Evolutionary conservation across 2,113 vertebrate species (phyloP).

Genomic region (Triplophysa dalaica): DNA sequence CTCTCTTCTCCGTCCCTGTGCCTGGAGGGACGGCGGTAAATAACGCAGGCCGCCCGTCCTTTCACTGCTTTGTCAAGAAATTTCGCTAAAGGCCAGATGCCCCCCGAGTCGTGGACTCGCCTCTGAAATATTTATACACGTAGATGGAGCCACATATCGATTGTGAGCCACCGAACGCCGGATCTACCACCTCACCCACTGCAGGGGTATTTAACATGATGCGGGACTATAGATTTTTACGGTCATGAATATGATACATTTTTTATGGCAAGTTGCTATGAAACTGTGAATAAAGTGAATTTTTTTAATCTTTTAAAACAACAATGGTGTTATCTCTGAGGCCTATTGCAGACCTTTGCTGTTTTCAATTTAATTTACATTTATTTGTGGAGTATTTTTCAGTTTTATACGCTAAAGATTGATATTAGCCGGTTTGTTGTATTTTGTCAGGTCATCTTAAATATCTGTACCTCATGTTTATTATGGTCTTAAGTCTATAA

Average conservation of each 20-base stretch:
- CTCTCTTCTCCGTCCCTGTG: constrained; percentile 5
- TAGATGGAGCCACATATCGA: constrained; percentile 1
- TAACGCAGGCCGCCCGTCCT: neutral
- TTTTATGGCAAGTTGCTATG: neutral
- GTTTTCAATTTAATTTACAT: too few relatives aligned
- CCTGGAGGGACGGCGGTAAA: neutral
- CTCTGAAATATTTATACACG: constrained; percentile 29
- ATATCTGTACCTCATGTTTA: too few relatives aligned
- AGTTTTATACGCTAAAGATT: too few relatives aligned
- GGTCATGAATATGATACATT: neutral
- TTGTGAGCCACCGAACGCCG: neutral
- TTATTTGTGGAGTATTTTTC: too few relatives aligned
- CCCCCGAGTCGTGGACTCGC: neutral
- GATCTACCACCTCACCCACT: neutral
- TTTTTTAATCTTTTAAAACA: too few relatives aligned
- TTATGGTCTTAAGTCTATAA: neutral
- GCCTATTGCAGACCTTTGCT: too few relatives aligned
- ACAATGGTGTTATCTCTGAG: too few relatives aligned
- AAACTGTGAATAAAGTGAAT: too few relatives aligned
- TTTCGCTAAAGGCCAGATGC: constrained; percentile 12
- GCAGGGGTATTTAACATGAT: neutral
- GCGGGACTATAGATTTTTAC: neutral
- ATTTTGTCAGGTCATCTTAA: too few relatives aligned
- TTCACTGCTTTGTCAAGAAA: constrained; percentile 27
- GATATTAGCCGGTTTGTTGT: too few relatives aligned